Percentiles rank a stretch among this genome's conserved stretches.
Evolutionary conservation across 2,797 vertebrate species (phyloP).

Genomic region (Spinibarbus caldwelli): DNA sequence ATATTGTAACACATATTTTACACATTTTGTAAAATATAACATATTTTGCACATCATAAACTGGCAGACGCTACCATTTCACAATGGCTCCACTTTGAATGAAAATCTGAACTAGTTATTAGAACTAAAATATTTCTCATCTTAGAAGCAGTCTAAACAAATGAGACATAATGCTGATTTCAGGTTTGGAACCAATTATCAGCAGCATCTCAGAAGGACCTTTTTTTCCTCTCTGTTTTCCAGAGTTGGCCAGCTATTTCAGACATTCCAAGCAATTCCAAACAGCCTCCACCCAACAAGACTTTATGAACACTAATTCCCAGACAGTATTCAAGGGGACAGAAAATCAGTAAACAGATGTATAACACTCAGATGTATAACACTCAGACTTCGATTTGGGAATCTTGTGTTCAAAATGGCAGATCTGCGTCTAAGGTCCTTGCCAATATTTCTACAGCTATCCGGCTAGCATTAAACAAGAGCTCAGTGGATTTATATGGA

Average conservation of each 20-base stretch:
- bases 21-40: too few relatives aligned
- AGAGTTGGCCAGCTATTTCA: not conserved
- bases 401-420: too few relatives aligned
- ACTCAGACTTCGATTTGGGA: too few relatives aligned
- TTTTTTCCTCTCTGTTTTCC: not conserved
- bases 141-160: not conserved
- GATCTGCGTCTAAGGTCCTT: too few relatives aligned
- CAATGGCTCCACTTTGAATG: too few relatives aligned
- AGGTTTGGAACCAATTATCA: not conserved
- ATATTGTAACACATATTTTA: too few relatives aligned
- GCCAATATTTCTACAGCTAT: not conserved
- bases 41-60: too few relatives aligned
- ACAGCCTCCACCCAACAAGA: not conserved
- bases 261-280: not conserved
- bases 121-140: constrained; percentile 8
- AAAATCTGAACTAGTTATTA: not conserved
- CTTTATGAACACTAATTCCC: not conserved
- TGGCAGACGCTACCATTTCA: too few relatives aligned
- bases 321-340: too few relatives aligned
- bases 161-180: not conserved
- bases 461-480: not conserved
- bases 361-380: not conserved
- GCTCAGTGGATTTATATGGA: too few relatives aligned
- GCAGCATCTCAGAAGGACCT: not conserved
- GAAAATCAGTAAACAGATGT: not conserved